phyloP scores from a whole-genome alignment of 2,797 vertebrate species.

The Sciurus vulgaris region DNA sequence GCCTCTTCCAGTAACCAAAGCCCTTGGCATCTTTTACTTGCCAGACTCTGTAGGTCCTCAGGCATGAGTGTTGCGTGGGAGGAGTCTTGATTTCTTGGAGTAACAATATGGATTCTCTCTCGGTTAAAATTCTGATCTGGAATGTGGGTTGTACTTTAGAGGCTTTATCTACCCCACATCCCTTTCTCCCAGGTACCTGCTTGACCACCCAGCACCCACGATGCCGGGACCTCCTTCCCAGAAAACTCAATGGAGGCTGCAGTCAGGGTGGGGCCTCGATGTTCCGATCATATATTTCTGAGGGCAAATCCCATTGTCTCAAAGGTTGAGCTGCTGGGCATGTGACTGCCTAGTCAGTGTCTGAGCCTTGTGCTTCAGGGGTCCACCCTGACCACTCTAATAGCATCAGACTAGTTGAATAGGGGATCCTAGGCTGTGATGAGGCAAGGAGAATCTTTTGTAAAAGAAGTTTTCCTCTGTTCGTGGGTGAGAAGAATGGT shows the following conservation, averaged over 20 bases:
- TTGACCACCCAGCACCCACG: too few relatives aligned
- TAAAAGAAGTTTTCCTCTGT: neutral
- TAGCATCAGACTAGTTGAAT: neutral
- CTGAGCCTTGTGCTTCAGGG: neutral
- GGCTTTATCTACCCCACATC: neutral
- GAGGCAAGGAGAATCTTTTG: neutral
- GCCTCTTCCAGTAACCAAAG: neutral
- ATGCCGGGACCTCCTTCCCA: neutral
- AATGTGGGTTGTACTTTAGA: neutral
- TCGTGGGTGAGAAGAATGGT: neutral
- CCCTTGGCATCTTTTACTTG: neutral
- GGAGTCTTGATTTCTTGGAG: neutral
- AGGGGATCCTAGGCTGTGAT: neutral
- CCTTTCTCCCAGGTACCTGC: neutral
- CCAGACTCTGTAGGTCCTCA: neutral
- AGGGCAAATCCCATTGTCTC: neutral
- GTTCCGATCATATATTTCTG: neutral
- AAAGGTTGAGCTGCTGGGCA: neutral
- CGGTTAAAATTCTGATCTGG: neutral
- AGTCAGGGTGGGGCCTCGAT: neutral
- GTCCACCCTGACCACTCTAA: neutral
- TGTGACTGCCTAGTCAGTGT: neutral
- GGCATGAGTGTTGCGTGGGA: neutral
- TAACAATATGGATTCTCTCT: neutral
- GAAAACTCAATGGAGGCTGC: neutral